Conservation (phyloP, 2,113 vertebrate species). For the Halcyon malimbica region DNA sequence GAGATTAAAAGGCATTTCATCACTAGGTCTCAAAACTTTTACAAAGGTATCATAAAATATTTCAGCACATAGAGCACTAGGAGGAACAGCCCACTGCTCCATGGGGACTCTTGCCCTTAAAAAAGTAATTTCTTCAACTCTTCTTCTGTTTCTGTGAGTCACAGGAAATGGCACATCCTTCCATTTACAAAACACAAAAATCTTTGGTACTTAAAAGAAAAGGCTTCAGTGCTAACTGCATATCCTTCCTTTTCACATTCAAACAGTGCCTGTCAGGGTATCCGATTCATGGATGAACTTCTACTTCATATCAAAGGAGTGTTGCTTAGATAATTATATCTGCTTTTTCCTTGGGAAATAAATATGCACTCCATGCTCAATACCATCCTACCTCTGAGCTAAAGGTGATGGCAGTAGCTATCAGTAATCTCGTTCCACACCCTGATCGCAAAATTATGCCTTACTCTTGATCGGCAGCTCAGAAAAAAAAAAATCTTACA, state of each 20-base stretch:
- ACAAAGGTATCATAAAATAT: background rate
- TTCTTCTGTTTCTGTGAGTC: background rate
- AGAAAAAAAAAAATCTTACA: background rate
- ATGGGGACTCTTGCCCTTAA: background rate
- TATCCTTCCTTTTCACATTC: background rate
- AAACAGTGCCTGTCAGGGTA: background rate
- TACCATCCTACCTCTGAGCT: background rate
- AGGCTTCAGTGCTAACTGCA: background rate
- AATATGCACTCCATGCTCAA: background rate
- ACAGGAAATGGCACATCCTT: background rate
- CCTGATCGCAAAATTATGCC: background rate
- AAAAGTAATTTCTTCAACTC: background rate
- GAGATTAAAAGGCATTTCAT: background rate
- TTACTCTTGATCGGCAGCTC: background rate
- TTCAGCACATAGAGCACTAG: background rate
- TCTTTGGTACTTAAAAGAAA: background rate
- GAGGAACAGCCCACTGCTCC: background rate
- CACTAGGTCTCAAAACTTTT: background rate
- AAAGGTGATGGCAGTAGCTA: background rate
- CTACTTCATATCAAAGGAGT: background rate
- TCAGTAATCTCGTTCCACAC: background rate
- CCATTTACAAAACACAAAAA: background rate
- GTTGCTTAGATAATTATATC: background rate
- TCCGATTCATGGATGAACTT: background rate
- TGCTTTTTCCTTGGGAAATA: background rate